These are phyloP conservation scores for Drosophila cognata DNA, from an alignment of 2,888 invertebrate species.

Conservation along the genomic window DNA sequence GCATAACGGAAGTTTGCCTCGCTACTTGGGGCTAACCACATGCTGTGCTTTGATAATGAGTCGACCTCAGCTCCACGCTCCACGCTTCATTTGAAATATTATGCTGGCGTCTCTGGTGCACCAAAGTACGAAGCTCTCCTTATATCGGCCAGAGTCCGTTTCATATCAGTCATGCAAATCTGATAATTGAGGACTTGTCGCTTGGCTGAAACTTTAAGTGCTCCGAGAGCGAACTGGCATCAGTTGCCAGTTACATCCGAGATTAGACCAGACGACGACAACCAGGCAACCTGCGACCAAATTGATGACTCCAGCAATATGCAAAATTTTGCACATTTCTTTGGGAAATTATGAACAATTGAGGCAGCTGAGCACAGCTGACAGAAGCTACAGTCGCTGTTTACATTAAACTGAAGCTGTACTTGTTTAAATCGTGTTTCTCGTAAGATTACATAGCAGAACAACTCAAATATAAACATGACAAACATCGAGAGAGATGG, in stretches of 20 bases:
- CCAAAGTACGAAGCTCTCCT: slow-evolving; percentile 19
- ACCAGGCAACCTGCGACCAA: slow-evolving; percentile 34
- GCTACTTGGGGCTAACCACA: slow-evolving; percentile 76
- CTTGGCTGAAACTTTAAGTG: slow-evolving; percentile 76
- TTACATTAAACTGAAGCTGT: neutral
- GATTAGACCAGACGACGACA: slow-evolving; percentile 53
- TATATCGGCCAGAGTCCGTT: slow-evolving; percentile 32
- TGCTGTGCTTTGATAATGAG: slow-evolving; percentile 81
- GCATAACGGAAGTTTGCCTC: slow-evolving; percentile 61
- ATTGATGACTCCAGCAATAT: slow-evolving; percentile 68
- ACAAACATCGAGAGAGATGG: neutral
- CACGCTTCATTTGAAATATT: slow-evolving; percentile 79
- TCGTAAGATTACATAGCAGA: neutral
- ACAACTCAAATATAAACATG: neutral
- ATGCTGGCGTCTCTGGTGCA: slow-evolving; percentile 44
- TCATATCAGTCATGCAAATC: slow-evolving; percentile 78
- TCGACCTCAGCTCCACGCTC: slow-evolving; percentile 42
- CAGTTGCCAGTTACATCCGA: slow-evolving; percentile 33
- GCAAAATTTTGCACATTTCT: slow-evolving; percentile 55
- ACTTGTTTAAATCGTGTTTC: neutral
- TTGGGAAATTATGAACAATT: slow-evolving; percentile 58
- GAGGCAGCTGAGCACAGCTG: slow-evolving; percentile 34
- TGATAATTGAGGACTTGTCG: slow-evolving; percentile 80
- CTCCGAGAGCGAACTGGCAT: slow-evolving; percentile 19
- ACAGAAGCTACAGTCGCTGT: slow-evolving; percentile 19